These are phyloP conservation scores for Buathra laborator DNA, from an alignment of 2,888 invertebrate genomes.

Conservation along the genomic window DNA sequence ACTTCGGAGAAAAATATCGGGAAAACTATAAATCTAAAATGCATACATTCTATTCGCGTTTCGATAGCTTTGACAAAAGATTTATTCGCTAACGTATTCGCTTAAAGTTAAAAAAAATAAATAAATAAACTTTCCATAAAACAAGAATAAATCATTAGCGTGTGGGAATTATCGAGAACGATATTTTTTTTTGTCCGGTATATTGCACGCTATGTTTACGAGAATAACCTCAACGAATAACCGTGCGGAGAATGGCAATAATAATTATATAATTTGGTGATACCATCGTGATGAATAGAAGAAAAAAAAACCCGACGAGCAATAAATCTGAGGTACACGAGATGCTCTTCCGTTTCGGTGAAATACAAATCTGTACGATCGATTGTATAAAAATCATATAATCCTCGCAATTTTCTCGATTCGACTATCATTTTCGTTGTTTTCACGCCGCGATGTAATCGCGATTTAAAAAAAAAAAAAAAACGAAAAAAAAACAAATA, in stretches of 20 bases:
- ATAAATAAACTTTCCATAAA: constrained; percentile 35
- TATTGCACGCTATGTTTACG: neutral
- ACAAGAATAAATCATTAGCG: neutral
- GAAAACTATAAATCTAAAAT: constrained; percentile 25
- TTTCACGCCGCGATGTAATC: neutral
- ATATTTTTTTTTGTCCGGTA: neutral
- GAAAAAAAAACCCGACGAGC: neutral
- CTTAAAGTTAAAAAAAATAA: neutral
- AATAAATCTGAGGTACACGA: neutral
- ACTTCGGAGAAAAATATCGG: constrained; percentile 25
- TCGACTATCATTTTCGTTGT: neutral
- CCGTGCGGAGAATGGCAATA: neutral
- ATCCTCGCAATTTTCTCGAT: neutral
- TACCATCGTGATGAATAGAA: neutral
- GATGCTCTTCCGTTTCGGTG: neutral
- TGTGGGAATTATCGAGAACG: constrained; percentile 6
- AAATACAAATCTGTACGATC: neutral
- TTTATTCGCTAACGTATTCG: neutral
- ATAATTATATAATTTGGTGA: neutral
- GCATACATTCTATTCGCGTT: constrained; percentile 16
- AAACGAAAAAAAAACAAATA: neutral
- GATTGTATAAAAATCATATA: neutral
- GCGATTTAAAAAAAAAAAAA: neutral
- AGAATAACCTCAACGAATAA: neutral
- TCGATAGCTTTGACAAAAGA: constrained; percentile 6